These are phyloP conservation scores for Charina bottae DNA, from an alignment of 2,113 vertebrate species.

Conservation along the genomic window DNA sequence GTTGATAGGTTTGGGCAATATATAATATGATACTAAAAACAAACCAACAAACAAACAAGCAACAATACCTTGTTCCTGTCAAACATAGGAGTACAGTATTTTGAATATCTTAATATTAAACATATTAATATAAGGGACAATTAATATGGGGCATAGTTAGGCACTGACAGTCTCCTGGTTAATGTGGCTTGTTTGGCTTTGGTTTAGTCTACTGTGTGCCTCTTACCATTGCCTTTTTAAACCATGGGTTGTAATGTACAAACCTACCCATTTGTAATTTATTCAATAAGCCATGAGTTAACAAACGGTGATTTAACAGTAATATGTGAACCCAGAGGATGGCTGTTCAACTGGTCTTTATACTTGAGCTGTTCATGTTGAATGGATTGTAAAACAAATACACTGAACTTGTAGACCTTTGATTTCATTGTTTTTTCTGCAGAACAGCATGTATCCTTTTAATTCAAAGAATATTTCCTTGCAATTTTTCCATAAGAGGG, in stretches of 20 bases:
- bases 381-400: neutral
- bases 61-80: neutral
- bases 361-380: neutral
- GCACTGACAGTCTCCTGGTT: neutral
- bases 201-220: no score
- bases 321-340: neutral
- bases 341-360: neutral
- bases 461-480: slow-evolving; percentile 30
- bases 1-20: neutral
- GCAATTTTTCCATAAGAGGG: slow-evolving; percentile 26
- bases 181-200: neutral
- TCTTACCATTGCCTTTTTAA: neutral
- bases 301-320: neutral
- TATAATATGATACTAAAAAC: neutral
- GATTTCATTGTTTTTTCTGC: neutral
- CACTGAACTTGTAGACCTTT: neutral
- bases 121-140: neutral
- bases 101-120: neutral
- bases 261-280: neutral
- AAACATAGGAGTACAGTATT: neutral
- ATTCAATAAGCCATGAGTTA: neutral
- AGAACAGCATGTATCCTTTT: neutral
- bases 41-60: neutral
- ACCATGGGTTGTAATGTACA: neutral
- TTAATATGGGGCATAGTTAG: neutral